Evolutionary conservation across 2,113 vertebrate species (phyloP), one percentile per base, ranked within the genome.

Genomic region (Atherinomorus stipes): DNA sequence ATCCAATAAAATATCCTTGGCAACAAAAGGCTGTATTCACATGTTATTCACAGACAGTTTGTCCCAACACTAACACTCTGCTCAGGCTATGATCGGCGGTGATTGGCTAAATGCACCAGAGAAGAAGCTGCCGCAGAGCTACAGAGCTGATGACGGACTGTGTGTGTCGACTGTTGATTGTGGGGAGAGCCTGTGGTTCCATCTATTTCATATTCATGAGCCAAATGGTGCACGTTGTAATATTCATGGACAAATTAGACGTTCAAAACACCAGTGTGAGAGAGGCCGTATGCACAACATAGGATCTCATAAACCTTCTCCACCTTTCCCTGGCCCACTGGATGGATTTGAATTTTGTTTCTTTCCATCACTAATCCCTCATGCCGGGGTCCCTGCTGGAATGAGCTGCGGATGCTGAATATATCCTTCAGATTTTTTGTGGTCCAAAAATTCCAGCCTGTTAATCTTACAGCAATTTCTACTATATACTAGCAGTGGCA

Each of bases 161-260:
- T 89, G 89, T 91, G 88, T 75, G 86, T 85, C 47, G 74, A 90
- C 86, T 89, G 83, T 79, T 88, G 88, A 91, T 89, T 88, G 86
- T 53, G 47, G 72, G 84, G 82, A 78, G 86, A 83, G 85, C 73
- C 79, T 84, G 84, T 84, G 81, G 80, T 87, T 91, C 82, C 86
- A 68, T 82, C 82, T 76, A 89, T 84, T 88, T 90, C 84, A 91
- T 91, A 92, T 92, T 90, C 88, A 92, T 92, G 88, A 92, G 89
- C 90, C 90, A 91, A 92, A 92, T 91, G 89, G 89, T 83, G 87
- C 80, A 23, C 38, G 65, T 85, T 92, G 89, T 88, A 89, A 91
- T 89, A 91, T 92, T 90, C 85, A 92, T 90, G 86, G 85, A 80
- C 44, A 90, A 87, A 90, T 92, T 91, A 91, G 82, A 81, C 45